These are phyloP conservation scores for Rhogogaster chlorosoma DNA, from an alignment of 2,888 invertebrate species.

Conservation along the genomic window DNA sequence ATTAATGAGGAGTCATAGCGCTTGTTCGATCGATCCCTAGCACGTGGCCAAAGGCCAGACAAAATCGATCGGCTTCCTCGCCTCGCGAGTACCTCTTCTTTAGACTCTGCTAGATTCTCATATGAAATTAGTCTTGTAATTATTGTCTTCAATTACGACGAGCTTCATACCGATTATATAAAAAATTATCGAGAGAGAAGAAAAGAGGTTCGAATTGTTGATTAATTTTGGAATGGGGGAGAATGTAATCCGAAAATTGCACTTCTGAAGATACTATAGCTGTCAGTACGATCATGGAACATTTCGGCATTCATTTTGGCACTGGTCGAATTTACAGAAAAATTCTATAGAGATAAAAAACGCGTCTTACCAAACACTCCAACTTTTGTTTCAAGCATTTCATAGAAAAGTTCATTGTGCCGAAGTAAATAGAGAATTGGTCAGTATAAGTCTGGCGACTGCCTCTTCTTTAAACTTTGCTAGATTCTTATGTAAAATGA, in stretches of 20 bases:
- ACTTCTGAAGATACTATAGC: not conserved
- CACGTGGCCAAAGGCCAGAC: constrained; percentile 53
- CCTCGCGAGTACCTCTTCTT: not conserved
- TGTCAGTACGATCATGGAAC: too few relatives aligned
- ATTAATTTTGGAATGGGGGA: too few relatives aligned
- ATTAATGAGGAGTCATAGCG: constrained; percentile 51
- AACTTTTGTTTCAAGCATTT: not conserved
- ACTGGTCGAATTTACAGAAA: not conserved
- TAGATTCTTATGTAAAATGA: too few relatives aligned
- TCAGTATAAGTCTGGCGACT: too few relatives aligned
- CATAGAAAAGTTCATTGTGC: not conserved
- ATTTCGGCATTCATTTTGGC: not conserved
- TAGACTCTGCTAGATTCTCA: not conserved
- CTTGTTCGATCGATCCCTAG: constrained; percentile 53
- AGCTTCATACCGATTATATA: not conserved
- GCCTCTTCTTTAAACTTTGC: too few relatives aligned
- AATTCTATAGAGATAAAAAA: not conserved
- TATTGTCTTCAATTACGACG: not conserved
- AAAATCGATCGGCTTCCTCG: constrained; percentile 43
- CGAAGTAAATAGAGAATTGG: too few relatives aligned
- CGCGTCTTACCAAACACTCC: not conserved
- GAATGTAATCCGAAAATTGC: too few relatives aligned
- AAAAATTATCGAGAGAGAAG: not conserved
- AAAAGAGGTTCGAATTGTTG: not conserved
- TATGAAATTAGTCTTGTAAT: not conserved